These are phyloP conservation scores for Labeo catla DNA, from an alignment of 2,113 vertebrate genomes.

Conservation along the genomic window DNA sequence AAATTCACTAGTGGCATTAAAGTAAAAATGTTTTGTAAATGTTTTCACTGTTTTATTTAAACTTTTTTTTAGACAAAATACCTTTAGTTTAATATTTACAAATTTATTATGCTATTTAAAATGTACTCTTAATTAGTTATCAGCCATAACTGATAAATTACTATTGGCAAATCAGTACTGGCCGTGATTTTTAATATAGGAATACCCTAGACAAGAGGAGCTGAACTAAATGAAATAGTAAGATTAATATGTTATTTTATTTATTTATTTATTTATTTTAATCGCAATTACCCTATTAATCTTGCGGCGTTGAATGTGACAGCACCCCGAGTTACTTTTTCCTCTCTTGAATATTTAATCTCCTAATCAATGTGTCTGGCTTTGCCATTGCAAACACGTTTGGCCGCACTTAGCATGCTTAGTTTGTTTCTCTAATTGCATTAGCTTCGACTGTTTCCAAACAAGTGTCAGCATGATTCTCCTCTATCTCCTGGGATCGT, in stretches of 20 bases:
- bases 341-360: conserved; percentile 77
- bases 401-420: conserved; percentile 42
- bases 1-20: background rate
- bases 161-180: background rate
- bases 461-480: conserved; percentile 25
- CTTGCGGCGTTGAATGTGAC: conserved; percentile 69
- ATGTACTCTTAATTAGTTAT: background rate
- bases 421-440: conserved; percentile 34
- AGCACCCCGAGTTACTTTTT: conserved; percentile 67
- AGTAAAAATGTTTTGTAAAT: background rate
- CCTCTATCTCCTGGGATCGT: conserved; percentile 15
- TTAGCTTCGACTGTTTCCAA: conserved; percentile 35
- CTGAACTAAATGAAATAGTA: background rate
- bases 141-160: background rate
- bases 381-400: conserved; percentile 55
- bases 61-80: too few relatives aligned
- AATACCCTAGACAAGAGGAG: background rate
- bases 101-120: background rate
- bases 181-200: background rate
- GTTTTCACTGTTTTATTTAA: too few relatives aligned
- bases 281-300: conserved; percentile 64
- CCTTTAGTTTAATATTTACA: background rate
- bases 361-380: conserved; percentile 46
- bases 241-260: background rate
- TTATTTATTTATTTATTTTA: too few relatives aligned